Percentiles rank a stretch among this genome's conserved stretches.
Conservation (phyloP, 2,888 invertebrate genomes). For the Erannis defoliaria region DNA sequence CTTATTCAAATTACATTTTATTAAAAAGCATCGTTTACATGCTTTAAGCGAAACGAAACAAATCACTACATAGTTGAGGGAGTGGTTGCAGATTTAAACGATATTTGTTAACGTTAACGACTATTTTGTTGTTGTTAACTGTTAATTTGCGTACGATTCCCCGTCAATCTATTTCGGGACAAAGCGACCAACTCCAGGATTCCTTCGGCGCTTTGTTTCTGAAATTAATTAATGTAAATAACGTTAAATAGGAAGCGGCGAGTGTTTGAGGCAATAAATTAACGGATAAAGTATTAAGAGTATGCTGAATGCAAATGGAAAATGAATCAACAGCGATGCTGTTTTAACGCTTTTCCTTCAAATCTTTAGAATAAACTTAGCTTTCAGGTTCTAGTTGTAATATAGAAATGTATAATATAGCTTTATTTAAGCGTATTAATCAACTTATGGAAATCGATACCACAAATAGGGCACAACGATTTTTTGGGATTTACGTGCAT, state of each 20-base stretch:
- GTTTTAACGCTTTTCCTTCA: constrained; percentile 1
- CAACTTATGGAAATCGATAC: too few relatives aligned
- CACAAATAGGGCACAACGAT: too few relatives aligned
- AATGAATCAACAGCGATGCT: constrained; percentile 21
- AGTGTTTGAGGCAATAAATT: constrained; percentile 42
- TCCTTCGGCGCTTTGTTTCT: constrained; percentile 38
- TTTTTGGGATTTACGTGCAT: too few relatives aligned
- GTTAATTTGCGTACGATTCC: constrained; percentile 39
- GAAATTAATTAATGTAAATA: constrained; percentile 46
- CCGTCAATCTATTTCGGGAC: constrained; percentile 36
- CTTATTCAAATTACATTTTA: too few relatives aligned
- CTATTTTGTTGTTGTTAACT: constrained; percentile 42
- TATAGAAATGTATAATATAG: too few relatives aligned
- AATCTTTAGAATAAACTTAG: constrained; percentile 2
- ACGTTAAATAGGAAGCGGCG: constrained; percentile 39
- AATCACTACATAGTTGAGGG: constrained; percentile 41
- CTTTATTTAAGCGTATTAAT: too few relatives aligned
- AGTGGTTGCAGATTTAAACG: constrained; percentile 32
- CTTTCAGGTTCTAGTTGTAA: too few relatives aligned
- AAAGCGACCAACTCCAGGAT: constrained; percentile 38
- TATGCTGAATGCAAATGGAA: constrained; percentile 22
- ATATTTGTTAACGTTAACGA: constrained; percentile 28
- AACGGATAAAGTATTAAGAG: constrained; percentile 34
- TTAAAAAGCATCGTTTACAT: too few relatives aligned
- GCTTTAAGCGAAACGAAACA: too few relatives aligned